Evolutionary conservation across 2,888 invertebrate genomes (phyloP), one percentile per base, ranked within the genome.

Genomic region (Zonitis immaculata): DNA sequence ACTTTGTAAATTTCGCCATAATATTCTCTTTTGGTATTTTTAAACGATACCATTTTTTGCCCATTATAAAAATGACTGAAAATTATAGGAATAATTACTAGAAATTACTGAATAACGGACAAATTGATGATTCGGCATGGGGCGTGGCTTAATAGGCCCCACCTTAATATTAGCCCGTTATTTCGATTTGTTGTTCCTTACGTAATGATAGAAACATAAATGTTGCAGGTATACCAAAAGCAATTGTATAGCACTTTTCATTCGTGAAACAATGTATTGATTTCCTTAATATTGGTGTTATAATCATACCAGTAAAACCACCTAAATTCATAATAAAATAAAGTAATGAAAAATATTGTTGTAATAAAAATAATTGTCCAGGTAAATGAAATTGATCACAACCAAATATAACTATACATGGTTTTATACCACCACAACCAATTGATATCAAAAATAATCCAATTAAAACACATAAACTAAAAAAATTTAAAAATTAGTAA

Each of bases 361-460:
- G 82, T 14, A 89, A 77, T 47, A 84, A 79, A 53, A 80, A 78
- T 60, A 83, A 82, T 73, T 90, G 85, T 50, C 81, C 80, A 0
- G 85, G 86, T n/a, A 86, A 73, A 9, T 78, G 78, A 67, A 90
- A 89, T 78, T 90, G 91, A 70, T 92, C 92, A 3, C 90, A 92
- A 3, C 91, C 92, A 70, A 93, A 92, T 0, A 91, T 88, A 7
- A 89, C 85, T 0, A 93, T 90, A 68, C 91, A 92, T 0, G 92
- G 91, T 67, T 93, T 93, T 58, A 92, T 90, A 0, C 91, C 91
- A 7, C 91, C 91, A 1, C 90, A 89, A 1, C 91, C 90, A 14
- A 87, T 73, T 0, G 88, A 88, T 57, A 91, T 88, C 46, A 84
- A 67, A 2, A 77, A 66, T 53, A 85, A 66, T 0, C 83, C 84